Base-by-base conservation (phyloP, 1,140 invertebrate genomes). In the Phocides pigmalion region DNA sequence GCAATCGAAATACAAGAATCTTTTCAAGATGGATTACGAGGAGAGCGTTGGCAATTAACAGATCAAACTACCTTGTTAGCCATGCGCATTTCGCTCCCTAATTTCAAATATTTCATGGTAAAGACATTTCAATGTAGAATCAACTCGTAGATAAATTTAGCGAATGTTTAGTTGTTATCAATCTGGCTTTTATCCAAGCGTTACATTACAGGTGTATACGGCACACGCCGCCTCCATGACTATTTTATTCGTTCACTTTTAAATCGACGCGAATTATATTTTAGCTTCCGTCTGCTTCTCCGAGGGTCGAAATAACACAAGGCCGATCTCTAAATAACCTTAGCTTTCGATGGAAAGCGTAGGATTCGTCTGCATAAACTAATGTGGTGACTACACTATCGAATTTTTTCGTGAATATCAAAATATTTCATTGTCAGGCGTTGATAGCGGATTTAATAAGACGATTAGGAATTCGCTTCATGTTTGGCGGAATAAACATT, bases 301-400 rank as follows among this genome's bases (percentile, higher is more conserved):
- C 71, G 66, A 53, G 72, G 67, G 70, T 75, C 39, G 62, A 79
- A 80, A 84, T 79, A 81, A 72, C 66, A 71, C 82, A 85, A 85
- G 82, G 82, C 72, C 76, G 62, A 66, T 72, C 79, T 84, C 53
- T 66, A 81, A 79, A 81, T 84, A 82, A 76, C 70, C 64, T 69
- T 64, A 59, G 50, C 63, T 50, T 74, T 49, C 46, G 73, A 61
- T 71, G 65, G 65, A 72, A 77, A 72, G 69, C 63, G 76, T 77
- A 75, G 68, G 73, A 68, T 77, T 76, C 41, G 54, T 71, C 42
- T 56, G 62, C 22, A 47, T 47, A 8, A 17, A 25, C 47, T 42
- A 5, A 9, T 15, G 19, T 12, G 32, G 47, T 62, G 59, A 50
- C 47, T 62, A 42, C 50, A 42, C 19, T 32, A 4, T 37, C 4